phyloP scores from a whole-genome alignment of 2,113 vertebrate species.

The Stigmatopora nigra region DNA sequence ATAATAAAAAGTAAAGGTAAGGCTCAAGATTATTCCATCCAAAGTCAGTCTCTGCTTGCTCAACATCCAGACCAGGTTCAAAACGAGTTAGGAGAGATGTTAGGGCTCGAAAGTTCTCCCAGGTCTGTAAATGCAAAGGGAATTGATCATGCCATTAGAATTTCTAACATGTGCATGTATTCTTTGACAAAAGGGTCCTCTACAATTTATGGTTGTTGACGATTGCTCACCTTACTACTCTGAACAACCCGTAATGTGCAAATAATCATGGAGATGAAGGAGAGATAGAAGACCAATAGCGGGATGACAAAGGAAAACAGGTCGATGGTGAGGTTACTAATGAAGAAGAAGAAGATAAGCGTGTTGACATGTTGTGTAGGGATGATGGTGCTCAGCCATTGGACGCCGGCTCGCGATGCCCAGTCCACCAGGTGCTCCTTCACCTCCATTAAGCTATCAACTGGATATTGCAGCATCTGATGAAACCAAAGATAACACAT shows the following conservation, averaged over 20 bases:
- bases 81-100: slow-evolving; percentile 85
- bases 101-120: slow-evolving; percentile 88
- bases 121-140: slow-evolving; percentile 47
- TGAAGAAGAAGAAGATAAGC: slow-evolving; percentile 94
- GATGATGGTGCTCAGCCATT: slow-evolving; percentile 90
- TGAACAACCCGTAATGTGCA: slow-evolving; percentile 92
- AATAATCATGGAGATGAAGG: slow-evolving; percentile 95
- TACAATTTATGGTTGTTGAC: not conserved
- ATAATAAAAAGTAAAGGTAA: slow-evolving; percentile 85
- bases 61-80: slow-evolving; percentile 87
- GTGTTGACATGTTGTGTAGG: slow-evolving; percentile 96
- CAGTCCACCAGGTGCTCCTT: slow-evolving; percentile 91
- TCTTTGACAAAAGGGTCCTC: not conserved
- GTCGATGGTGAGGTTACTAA: slow-evolving; percentile 92
- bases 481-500: slow-evolving; percentile 14
- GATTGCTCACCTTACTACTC: slow-evolving; percentile 78
- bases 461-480: slow-evolving; percentile 86
- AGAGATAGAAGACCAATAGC: slow-evolving; percentile 90
- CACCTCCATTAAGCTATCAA: slow-evolving; percentile 81
- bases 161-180: not conserved
- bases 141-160: not conserved
- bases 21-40: slow-evolving; percentile 96
- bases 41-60: slow-evolving; percentile 92
- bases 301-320: slow-evolving; percentile 91
- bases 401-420: slow-evolving; percentile 89